These are phyloP conservation scores for Drosophila pegasa DNA, from an alignment of 2,888 invertebrate genomes.

Conservation along the genomic window DNA sequence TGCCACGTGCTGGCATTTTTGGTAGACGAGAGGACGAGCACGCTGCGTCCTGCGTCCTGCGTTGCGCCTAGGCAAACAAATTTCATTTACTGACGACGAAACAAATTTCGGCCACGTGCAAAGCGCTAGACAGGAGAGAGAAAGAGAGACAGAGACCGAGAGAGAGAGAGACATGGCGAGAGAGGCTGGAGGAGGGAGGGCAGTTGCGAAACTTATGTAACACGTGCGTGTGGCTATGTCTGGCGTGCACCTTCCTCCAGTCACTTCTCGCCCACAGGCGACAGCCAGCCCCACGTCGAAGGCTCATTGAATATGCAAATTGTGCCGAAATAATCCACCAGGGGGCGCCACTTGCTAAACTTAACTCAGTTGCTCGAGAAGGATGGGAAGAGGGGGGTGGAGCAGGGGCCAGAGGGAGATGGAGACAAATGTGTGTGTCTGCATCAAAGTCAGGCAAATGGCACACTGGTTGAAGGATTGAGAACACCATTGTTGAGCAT, in stretches of 20 bases:
- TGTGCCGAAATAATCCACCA: constrained; percentile 70
- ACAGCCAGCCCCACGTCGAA: constrained; percentile 40
- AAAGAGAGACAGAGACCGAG: background rate
- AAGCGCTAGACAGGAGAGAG: constrained; percentile 21
- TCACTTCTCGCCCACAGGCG: constrained; percentile 21
- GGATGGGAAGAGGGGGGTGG: rapidly evolving
- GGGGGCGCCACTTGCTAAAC: constrained; percentile 48
- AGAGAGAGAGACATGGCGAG: background rate
- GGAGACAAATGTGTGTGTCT: constrained; percentile 28
- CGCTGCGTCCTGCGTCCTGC: background rate
- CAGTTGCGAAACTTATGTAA: constrained; percentile 63
- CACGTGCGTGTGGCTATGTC: constrained; percentile 59
- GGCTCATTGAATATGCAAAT: constrained; percentile 82
- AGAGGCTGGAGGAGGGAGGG: background rate
- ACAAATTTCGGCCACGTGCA: constrained; percentile 76
- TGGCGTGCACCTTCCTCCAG: constrained; percentile 12
- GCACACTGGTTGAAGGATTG: constrained; percentile 9
- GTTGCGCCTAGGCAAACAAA: constrained; percentile 68
- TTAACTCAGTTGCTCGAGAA: constrained; percentile 1
- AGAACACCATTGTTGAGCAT: too few species aligned
- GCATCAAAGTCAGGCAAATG: constrained; percentile 8
- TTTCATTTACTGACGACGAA: constrained; percentile 75
- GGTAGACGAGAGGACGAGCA: constrained; percentile 35
- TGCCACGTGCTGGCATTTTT: constrained; percentile 66
- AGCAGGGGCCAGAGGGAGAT: too few species aligned